Conservation (phyloP, 1,140 invertebrate species). For the Drosophila serrata region DNA sequence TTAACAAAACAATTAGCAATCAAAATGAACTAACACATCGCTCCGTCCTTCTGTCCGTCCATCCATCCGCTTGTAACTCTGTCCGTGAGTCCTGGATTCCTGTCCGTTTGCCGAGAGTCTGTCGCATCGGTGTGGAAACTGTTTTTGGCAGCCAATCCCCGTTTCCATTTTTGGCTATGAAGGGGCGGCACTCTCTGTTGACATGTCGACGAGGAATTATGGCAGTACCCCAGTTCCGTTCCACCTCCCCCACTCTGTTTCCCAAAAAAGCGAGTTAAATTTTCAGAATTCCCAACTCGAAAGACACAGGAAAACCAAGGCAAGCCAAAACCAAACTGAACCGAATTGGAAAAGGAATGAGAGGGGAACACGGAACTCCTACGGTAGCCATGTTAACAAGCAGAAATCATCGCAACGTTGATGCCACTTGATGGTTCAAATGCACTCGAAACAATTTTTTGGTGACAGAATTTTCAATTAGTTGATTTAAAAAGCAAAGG, state of each 20-base stretch:
- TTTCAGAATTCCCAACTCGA: constrained; percentile 83
- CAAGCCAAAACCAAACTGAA: constrained; percentile 29
- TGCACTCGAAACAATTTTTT: not conserved
- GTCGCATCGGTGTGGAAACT: constrained; percentile 42
- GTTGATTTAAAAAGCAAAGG: too few relatives aligned
- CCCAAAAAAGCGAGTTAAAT: constrained; percentile 72
- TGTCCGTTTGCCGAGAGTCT: constrained; percentile 23
- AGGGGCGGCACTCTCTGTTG: constrained; percentile 68
- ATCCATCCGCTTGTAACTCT: constrained; percentile 22
- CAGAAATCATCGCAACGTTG: constrained; percentile 82
- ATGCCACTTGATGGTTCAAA: constrained; percentile 71
- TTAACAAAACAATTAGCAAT: constrained; percentile 85
- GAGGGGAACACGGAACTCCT: constrained; percentile 36
- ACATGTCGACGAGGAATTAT: constrained; percentile 81
- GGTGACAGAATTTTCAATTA: too few relatives aligned
- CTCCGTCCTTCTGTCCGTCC: constrained; percentile 24
- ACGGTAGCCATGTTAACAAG: constrained; percentile 81
- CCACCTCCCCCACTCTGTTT: not conserved
- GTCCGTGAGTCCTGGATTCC: constrained; percentile 5
- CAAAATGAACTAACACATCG: constrained; percentile 83
- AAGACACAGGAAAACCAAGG: constrained; percentile 71
- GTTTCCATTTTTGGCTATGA: constrained; percentile 37
- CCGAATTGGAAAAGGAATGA: constrained; percentile 18
- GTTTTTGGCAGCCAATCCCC: constrained; percentile 42
- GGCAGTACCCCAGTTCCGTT: constrained; percentile 39